phyloP scores from a whole-genome alignment of 1,140 invertebrate genomes.

The Bombus fervidus region DNA sequence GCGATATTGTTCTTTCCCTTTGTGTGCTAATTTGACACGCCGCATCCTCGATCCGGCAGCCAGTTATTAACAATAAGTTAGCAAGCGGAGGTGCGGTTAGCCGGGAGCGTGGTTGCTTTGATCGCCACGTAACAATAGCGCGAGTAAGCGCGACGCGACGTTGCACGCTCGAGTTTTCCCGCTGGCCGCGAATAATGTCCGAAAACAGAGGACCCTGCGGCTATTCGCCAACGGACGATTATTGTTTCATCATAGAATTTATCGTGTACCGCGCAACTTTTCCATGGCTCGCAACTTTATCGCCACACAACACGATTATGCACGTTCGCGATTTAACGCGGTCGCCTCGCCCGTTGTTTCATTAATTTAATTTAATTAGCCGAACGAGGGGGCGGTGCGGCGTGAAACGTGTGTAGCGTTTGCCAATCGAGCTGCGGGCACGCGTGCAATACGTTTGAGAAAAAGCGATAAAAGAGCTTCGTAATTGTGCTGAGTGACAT shows the following conservation, averaged over 20 bases:
- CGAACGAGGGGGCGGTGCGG: not conserved
- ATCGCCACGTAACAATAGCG: not conserved
- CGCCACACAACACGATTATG: not conserved
- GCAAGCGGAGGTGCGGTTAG: not conserved
- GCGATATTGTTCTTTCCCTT: constrained; percentile 3
- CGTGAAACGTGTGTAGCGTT: no score
- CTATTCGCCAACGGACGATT: not conserved
- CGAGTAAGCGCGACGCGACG: not conserved
- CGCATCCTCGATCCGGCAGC: constrained; percentile 18
- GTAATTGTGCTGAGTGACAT: not conserved
- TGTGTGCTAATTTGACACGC: not conserved
- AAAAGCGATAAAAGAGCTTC: not conserved
- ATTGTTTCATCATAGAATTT: not conserved
- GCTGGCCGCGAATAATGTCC: not conserved
- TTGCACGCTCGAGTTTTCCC: not conserved
- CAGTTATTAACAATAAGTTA: constrained; percentile 19
- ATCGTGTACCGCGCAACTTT: not conserved
- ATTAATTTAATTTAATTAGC: constrained; percentile 16
- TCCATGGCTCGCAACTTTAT: not conserved
- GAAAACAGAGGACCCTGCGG: not conserved
- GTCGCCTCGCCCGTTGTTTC: not conserved
- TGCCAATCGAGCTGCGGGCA: no score
- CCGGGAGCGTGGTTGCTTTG: not conserved
- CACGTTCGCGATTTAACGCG: no score
- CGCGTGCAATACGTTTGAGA: not conserved